Conservation (phyloP, 2,113 vertebrate species). For the Neoarius graeffei region DNA sequence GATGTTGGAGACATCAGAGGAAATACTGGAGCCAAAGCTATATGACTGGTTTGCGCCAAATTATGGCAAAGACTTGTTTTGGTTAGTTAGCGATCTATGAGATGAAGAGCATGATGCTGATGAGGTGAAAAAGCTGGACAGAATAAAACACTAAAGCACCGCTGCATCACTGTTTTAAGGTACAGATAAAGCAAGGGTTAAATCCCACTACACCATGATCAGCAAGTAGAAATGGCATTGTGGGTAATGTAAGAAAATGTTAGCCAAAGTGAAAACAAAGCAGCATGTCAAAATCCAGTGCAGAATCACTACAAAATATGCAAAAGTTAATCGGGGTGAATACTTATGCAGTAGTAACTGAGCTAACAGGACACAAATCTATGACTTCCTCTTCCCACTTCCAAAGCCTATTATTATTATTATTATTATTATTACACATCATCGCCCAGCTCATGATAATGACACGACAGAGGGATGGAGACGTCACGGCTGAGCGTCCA, state of each 20-base stretch:
- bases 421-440: background rate
- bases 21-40: background rate
- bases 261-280: background rate
- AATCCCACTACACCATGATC: background rate
- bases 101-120: background rate
- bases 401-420: too few species aligned
- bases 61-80: background rate
- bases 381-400: background rate
- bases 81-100: background rate
- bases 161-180: background rate
- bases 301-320: background rate
- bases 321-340: background rate
- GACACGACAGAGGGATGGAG: constrained; percentile 42
- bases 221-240: background rate
- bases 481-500: constrained; percentile 61
- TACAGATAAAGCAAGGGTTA: background rate
- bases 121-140: background rate
- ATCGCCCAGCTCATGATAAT: background rate
- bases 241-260: constrained; percentile 13
- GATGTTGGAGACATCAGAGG: background rate
- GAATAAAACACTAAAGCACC: background rate
- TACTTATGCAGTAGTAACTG: background rate
- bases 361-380: background rate
- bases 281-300: background rate
- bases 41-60: too few species aligned